Base-by-base conservation (phyloP, 2,797 vertebrate genomes). In the Rhinophrynus dorsalis region DNA sequence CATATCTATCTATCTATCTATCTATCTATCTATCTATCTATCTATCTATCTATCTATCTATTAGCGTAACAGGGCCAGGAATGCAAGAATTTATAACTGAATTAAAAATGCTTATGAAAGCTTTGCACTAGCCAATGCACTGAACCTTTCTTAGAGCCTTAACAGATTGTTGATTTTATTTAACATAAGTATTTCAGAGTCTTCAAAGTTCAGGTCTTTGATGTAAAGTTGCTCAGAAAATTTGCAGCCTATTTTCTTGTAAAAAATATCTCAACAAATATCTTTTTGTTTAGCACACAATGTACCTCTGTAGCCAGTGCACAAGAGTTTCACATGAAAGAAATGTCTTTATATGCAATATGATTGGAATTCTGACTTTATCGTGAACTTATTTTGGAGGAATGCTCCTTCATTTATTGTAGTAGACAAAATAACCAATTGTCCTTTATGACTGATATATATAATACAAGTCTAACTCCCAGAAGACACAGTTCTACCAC, bases 301-400 rank as follows among this genome's bases (percentile, higher is more conserved):
- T 52, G 33, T 40, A 40, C 35, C 29, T 52, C 24, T 64, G 32
- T 40, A n/a, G 33, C n/a, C 27, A 64, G 20, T 64, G 24, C 10
- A 63, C 23, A 63, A 44, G 44, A 12, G 7, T 38, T 62, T 50
- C 4, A 51, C 45, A 64, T 33, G 20, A 51, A 37, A 64, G 21
- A 52, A 26, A 13, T 27, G 6, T 52, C 4, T 40, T 23, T 27
- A 17, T 45, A 32, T 13, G 2, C 5, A 47, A 15, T 32, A 11
- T 5, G 12, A 29, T 3, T 61, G 26, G 27, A 61, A 47, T 45
- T 13, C 5, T n/a, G 15, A 45, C 26, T 26, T 59, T 10, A 44
- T 42, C 38, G 30, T 32, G 15, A 47, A 20, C 17, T 3, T n/a
- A 10, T 40, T 24, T 24, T 58, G 6, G 15, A 27, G 24, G 23